Evolutionary conservation across 92 coral and sea anemone genomes (phyloP).

Genomic region (Montipora capitata): DNA sequence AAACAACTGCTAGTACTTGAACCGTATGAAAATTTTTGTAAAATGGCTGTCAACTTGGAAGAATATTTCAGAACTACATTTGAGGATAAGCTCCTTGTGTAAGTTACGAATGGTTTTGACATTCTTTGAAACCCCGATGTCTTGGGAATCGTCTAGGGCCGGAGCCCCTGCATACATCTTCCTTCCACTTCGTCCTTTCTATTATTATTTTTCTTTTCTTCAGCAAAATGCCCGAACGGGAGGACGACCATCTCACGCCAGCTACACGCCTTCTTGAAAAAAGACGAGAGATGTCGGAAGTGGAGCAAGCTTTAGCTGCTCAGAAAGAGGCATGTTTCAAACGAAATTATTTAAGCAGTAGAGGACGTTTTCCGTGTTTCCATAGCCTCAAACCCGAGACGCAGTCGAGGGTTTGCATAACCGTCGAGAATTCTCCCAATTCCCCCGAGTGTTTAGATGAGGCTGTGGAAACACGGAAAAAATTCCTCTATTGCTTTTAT

Average conservation of each 20-base stretch:
- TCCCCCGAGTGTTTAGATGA: no score
- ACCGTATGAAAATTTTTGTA: slow-evolving; percentile 1
- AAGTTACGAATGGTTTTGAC: slow-evolving; percentile 53
- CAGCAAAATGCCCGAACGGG: slow-evolving; percentile 99
- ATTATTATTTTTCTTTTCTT: no score
- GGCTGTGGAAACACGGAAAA: no score
- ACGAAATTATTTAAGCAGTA: background rate
- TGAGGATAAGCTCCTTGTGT: slow-evolving; percentile 99
- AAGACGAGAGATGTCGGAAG: slow-evolving; percentile 99
- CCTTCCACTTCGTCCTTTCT: no score
- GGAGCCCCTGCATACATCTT: no score
- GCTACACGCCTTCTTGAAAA: slow-evolving; percentile 98
- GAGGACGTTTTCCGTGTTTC: no score
- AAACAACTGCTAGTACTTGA: background rate
- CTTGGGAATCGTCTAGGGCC: background rate
- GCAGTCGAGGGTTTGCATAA: no score
- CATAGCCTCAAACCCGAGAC: no score
- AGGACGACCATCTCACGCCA: slow-evolving; percentile 98
- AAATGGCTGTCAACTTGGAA: slow-evolving; percentile 95
- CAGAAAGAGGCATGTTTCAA: slow-evolving; percentile 89
- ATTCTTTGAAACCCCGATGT: background rate
- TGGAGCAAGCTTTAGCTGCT: slow-evolving; percentile 98
- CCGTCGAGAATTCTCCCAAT: no score
- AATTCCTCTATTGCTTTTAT: no score
- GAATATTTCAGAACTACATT: slow-evolving; percentile 99